These are phyloP conservation scores for Benitochromis conjunctus DNA, from an alignment of 2,113 vertebrate species.

Conservation along the genomic window DNA sequence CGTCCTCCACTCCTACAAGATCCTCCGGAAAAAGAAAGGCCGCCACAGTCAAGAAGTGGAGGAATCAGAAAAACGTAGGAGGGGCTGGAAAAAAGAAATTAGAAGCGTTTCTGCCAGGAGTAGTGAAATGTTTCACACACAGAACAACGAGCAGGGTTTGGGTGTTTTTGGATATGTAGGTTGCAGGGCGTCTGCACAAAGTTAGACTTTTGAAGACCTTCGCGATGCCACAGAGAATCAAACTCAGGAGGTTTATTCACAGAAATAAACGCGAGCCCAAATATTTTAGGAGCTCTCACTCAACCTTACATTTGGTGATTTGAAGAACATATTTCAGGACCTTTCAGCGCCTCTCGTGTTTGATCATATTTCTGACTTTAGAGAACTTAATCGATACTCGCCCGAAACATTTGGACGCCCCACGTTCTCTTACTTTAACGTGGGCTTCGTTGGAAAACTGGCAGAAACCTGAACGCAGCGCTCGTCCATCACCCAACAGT, in stretches of 20 bases:
- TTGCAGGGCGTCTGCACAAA: constrained; percentile 6
- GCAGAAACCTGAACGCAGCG: background rate
- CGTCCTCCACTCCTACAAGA: constrained; percentile 58
- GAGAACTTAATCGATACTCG: background rate
- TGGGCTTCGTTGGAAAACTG: background rate
- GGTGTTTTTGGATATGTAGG: constrained; percentile 7
- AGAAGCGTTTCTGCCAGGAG: constrained; percentile 42
- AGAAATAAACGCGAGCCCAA: background rate
- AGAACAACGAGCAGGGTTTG: background rate
- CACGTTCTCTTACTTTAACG: background rate
- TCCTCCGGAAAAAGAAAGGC: constrained; percentile 58
- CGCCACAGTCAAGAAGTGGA: constrained; percentile 36
- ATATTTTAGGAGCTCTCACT: background rate
- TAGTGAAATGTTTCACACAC: background rate
- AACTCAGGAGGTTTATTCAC: background rate
- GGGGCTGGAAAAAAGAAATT: constrained; percentile 15
- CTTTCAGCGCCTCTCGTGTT: background rate
- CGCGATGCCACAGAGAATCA: background rate
- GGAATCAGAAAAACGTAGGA: constrained; percentile 24
- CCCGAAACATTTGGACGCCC: background rate
- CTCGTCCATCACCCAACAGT: background rate
- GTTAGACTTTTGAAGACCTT: constrained; percentile 22
- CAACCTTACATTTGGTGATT: background rate
- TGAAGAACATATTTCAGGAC: background rate
- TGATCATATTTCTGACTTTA: background rate